Evolutionary conservation across 1,140 invertebrate genomes (phyloP).

Genomic region (Drosophila novamexicana): DNA sequence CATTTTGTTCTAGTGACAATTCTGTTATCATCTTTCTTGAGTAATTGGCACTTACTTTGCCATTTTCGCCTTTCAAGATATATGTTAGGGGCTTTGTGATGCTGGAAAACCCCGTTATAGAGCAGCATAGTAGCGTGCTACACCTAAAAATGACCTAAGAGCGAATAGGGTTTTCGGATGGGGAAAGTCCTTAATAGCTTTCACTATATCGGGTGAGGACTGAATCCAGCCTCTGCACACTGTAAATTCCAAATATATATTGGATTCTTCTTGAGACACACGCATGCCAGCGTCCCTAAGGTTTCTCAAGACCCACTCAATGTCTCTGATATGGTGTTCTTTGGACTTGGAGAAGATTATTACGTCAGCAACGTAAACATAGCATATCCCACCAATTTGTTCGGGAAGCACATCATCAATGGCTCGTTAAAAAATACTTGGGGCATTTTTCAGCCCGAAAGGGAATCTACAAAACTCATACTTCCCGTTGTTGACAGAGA

Average conservation of each 20-base stretch:
- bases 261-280: not conserved
- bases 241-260: no score
- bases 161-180: not conserved
- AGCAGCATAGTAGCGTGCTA: no score
- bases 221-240: no score
- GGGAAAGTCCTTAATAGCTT: no score
- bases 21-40: no score
- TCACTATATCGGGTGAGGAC: not conserved
- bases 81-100: no score
- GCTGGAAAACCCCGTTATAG: no score
- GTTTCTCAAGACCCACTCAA: not conserved
- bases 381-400: slow-evolving; percentile 3
- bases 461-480: slow-evolving; percentile 39
- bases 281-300: slow-evolving; percentile 3
- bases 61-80: no score
- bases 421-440: slow-evolving; percentile 32
- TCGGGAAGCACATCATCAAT: slow-evolving; percentile 33
- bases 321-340: not conserved
- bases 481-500: slow-evolving; percentile 53
- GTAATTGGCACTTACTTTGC: no score
- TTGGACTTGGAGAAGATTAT: not conserved
- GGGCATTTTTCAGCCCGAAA: slow-evolving; percentile 25
- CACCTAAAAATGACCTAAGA: no score
- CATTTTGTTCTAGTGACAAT: no score
- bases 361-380: no score